Evolutionary conservation across 2,888 invertebrate genomes (phyloP), one percentile per base, ranked within the genome.

Genomic region (Chrysomela aeneicollis): DNA sequence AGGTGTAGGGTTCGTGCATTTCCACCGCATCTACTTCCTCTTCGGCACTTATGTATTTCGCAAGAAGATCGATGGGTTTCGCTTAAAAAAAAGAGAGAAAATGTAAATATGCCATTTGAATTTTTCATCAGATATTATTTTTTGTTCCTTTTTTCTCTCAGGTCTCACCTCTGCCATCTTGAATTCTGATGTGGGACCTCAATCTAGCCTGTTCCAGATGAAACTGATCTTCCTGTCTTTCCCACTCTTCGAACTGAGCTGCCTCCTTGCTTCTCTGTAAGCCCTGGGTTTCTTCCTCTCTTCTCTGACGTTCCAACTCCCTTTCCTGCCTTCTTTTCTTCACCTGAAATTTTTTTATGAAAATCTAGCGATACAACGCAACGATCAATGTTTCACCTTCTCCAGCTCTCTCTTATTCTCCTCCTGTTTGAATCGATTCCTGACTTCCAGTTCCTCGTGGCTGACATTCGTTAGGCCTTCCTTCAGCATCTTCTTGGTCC

Each of bases 1-100:
- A 97, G 0, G 94, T 93, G 80, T 98, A 97, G 0, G 99, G 98
- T 81, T 99, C 98, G 79, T 97, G 96, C 94, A 99, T 95, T 85
- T 98, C 98, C 21, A 98, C 91, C 0, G 96, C 94, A 76, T 97
- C 93, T 58, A 94, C 93, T 71, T 92, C 88, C 70, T 92, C 88
- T 77, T 96, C 94, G 0, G 93, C 92, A 79, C 93, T 93, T 62
- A 98, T 94, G 78, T 98, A 99, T 85, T 98, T 94, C 0, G 98
- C 98, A 61, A 99, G 84, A 68, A 98, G 86, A 86, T 99, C 99
- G 71, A 99, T 99, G 0, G 99, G 98, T 79, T 99, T 99, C 0
- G 98, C 98, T 63, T 52, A 15, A 51, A 58, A 21, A 50, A 50
- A 59, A 10, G 2, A 18, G 4, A 52, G 2, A 42, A 42, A 15